Conservation (phyloP, 2,797 vertebrate genomes). For the Fringilla coelebs region DNA sequence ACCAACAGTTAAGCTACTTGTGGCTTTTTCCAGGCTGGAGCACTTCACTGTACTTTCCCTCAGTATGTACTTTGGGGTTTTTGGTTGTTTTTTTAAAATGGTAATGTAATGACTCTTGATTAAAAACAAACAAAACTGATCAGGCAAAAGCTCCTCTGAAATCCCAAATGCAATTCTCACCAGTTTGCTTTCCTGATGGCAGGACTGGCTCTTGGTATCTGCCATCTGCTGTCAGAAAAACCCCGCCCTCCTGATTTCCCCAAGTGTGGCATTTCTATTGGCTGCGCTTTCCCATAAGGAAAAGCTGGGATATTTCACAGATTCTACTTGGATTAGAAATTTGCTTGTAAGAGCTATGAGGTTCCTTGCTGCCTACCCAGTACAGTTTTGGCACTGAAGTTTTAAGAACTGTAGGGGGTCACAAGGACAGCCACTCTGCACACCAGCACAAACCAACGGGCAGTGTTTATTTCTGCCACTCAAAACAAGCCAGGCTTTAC, state of each 20-base stretch:
- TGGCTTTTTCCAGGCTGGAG: neutral
- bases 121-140: conserved; percentile 20
- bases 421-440: neutral
- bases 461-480: neutral
- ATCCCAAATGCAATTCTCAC: neutral
- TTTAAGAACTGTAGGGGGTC: neutral
- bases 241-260: neutral
- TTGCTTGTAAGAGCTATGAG: neutral
- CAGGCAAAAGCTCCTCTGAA: neutral
- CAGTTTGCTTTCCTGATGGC: neutral
- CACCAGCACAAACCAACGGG: neutral
- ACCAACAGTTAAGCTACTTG: neutral
- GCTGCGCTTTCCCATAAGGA: neutral
- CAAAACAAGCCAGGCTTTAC: neutral
- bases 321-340: neutral
- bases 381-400: neutral
- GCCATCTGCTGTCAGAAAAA: neutral
- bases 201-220: neutral
- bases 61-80: neutral
- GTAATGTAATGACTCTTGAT: neutral
- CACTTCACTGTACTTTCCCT: neutral
- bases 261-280: neutral
- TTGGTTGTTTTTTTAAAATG: neutral
- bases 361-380: neutral
- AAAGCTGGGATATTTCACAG: neutral